These are phyloP conservation scores for Mya arenaria DNA, from an alignment of 1,140 invertebrate genomes.

Conservation along the genomic window DNA sequence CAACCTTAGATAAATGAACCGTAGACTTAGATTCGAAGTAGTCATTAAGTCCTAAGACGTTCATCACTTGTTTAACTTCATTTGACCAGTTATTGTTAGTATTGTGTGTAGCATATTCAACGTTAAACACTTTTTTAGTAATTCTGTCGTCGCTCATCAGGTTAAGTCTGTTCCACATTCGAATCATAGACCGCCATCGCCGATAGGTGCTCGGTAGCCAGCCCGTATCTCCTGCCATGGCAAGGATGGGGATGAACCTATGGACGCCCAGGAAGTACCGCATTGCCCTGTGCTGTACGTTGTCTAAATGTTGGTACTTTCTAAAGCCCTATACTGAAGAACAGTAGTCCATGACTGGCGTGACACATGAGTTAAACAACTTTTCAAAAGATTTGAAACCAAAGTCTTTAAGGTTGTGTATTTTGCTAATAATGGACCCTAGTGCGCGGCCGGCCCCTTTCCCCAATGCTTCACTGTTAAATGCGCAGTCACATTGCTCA, in stretches of 20 bases:
- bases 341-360: neutral
- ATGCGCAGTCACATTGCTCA: neutral
- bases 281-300: neutral
- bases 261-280: neutral
- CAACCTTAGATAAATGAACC: neutral
- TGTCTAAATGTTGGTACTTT: neutral
- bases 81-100: neutral
- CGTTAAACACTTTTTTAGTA: neutral
- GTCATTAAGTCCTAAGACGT: neutral
- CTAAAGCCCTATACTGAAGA: neutral
- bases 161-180: constrained; percentile 11
- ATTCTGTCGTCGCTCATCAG: neutral
- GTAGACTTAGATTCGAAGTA: neutral
- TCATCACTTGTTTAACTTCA: neutral
- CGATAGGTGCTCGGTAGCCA: constrained; percentile 11
- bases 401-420: constrained; percentile 24
- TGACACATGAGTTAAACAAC: constrained; percentile 19
- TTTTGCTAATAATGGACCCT: constrained; percentile 10
- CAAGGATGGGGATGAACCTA: neutral
- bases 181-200: neutral
- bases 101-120: neutral
- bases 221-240: neutral
- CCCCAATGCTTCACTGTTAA: constrained; percentile 7
- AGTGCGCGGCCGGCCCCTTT: constrained; percentile 16
- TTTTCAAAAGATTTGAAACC: constrained; percentile 28